Percentiles rank a stretch among this genome's conserved stretches.
phyloP scores from a whole-genome alignment of 2,888 invertebrate genomes.

The Tanytarsus gracilentus region DNA sequence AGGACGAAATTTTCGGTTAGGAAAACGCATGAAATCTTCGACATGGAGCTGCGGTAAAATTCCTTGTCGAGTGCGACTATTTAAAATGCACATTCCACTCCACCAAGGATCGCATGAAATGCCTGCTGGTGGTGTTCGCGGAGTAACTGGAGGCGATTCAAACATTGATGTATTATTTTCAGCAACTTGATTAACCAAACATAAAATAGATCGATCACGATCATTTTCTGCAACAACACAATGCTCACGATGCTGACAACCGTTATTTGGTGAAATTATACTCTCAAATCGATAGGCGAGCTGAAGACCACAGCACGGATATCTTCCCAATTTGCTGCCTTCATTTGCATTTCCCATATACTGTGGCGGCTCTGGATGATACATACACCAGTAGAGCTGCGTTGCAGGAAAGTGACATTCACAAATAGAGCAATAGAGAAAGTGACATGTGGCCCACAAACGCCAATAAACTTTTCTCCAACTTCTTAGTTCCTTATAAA shows the following conservation, averaged over 20 bases:
- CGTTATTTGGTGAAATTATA: slow-evolving; percentile 46
- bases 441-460: slow-evolving; percentile 86
- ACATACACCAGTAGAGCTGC: slow-evolving; percentile 73
- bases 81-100: slow-evolving; percentile 39
- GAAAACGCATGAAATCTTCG: slow-evolving; percentile 32
- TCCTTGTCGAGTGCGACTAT: slow-evolving; percentile 41
- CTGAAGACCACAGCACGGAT: slow-evolving; percentile 76
- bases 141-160: slow-evolving; percentile 35
- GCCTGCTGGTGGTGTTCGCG: background rate
- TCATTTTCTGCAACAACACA: slow-evolving; percentile 54
- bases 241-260: slow-evolving; percentile 67
- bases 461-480: slow-evolving; percentile 93
- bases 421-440: slow-evolving; percentile 70
- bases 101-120: slow-evolving; percentile 36
- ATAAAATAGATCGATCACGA: slow-evolving; percentile 55
- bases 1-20: background rate
- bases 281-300: slow-evolving; percentile 55
- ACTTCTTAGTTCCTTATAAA: slow-evolving; percentile 68
- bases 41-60: slow-evolving; percentile 38
- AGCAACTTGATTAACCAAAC: slow-evolving; percentile 38
- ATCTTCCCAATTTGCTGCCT: slow-evolving; percentile 58
- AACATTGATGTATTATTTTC: slow-evolving; percentile 39
- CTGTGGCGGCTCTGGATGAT: slow-evolving; percentile 69
- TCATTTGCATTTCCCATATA: slow-evolving; percentile 57
- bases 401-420: slow-evolving; percentile 67